These are phyloP conservation scores for Neomicropteryx cornuta DNA, from an alignment of 1,140 invertebrate species.

Conservation along the genomic window DNA sequence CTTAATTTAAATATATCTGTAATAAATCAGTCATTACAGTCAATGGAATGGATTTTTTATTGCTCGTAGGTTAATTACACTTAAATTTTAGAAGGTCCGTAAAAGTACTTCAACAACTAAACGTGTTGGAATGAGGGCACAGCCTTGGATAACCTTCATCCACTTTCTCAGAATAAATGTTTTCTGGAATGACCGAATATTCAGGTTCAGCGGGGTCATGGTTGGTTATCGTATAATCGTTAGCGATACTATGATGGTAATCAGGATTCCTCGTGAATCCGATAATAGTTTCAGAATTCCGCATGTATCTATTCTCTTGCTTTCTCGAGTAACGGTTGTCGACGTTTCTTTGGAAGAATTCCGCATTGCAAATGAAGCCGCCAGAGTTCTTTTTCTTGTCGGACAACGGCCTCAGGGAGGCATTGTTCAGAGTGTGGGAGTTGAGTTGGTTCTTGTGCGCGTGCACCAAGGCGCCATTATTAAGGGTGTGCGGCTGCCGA, in stretches of 20 bases:
- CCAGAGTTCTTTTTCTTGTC: constrained; percentile 32
- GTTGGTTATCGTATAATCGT: constrained; percentile 8
- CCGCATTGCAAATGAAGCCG: constrained; percentile 31
- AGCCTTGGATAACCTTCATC: constrained; percentile 29
- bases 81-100: too few relatives aligned
- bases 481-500: constrained; percentile 35
- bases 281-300: constrained; percentile 31
- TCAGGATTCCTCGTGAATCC: constrained; percentile 25
- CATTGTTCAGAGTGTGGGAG: constrained; percentile 31
- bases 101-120: constrained; percentile 43
- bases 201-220: constrained; percentile 32
- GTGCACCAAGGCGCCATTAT: constrained; percentile 36
- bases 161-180: constrained; percentile 20
- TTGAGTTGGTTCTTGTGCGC: constrained; percentile 16
- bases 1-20: too few relatives aligned
- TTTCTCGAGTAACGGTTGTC: constrained; percentile 35
- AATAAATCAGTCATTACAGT: too few relatives aligned
- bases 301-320: constrained; percentile 35
- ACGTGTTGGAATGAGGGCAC: constrained; percentile 36
- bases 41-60: too few relatives aligned
- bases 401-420: constrained; percentile 28
- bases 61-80: too few relatives aligned
- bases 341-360: constrained; percentile 34
- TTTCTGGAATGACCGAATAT: constrained; percentile 37
- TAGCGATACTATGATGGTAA: constrained; percentile 18